phyloP scores from a whole-genome alignment of 1,140 invertebrate species.

The Tetramorium parvispinum region DNA sequence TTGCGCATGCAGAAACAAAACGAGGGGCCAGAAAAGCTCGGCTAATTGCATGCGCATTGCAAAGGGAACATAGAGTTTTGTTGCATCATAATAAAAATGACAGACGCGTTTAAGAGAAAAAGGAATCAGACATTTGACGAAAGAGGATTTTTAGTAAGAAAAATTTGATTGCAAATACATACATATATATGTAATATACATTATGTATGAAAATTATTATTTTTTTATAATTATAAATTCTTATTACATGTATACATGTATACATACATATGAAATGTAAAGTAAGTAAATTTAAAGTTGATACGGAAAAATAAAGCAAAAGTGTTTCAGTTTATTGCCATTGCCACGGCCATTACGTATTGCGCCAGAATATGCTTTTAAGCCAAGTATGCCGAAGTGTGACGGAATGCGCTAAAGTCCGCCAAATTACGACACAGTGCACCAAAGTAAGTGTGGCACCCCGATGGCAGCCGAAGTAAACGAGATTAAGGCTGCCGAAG shows the following conservation, averaged over 20 bases:
- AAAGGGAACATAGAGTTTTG: background rate
- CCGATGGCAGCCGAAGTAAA: conserved; percentile 46
- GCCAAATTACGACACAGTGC: conserved; percentile 52
- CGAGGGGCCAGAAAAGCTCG: background rate
- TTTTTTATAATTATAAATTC: background rate
- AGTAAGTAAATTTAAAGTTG: conserved; percentile 29
- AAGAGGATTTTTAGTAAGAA: background rate
- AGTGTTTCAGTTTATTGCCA: conserved; percentile 20
- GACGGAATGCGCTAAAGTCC: conserved; percentile 47
- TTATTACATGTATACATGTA: background rate
- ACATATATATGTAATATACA: background rate
- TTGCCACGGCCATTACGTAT: conserved; percentile 6
- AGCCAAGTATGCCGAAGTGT: conserved; percentile 37
- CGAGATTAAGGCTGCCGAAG: conserved; percentile 56
- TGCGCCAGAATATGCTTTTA: conserved; percentile 37
- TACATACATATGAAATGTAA: background rate
- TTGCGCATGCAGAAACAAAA: background rate
- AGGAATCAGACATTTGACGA: background rate
- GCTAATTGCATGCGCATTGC: background rate
- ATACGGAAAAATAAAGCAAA: background rate
- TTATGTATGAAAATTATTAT: background rate
- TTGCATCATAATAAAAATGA: background rate
- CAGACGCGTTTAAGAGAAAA: background rate
- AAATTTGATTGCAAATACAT: too few relatives aligned
- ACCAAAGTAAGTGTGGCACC: conserved; percentile 39